phyloP scores from a whole-genome alignment of 2,888 invertebrate species.

The Nebria brevicollis region DNA sequence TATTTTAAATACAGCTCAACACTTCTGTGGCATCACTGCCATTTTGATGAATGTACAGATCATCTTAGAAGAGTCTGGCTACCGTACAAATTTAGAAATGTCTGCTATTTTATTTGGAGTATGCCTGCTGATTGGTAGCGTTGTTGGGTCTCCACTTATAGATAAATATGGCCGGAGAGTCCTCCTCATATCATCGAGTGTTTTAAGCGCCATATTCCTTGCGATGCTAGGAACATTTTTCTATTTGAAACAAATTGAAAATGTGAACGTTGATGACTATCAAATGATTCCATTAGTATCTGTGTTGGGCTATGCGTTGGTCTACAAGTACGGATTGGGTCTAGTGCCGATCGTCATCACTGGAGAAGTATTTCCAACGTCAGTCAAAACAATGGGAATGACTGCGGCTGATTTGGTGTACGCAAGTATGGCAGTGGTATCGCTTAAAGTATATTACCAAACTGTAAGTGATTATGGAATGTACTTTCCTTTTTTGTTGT shows the following conservation, averaged over 20 bases:
- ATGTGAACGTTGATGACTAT: slow-evolving; percentile 53
- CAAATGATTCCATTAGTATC: slow-evolving; percentile 59
- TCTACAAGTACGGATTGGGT: slow-evolving; percentile 59
- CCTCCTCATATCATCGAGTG: slow-evolving; percentile 57
- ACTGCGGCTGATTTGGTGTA: slow-evolving; percentile 59
- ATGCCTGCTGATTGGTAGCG: slow-evolving; percentile 58
- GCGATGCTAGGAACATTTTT: slow-evolving; percentile 58
- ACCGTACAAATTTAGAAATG: slow-evolving; percentile 55
- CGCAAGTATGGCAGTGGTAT: slow-evolving; percentile 56
- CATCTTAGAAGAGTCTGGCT: slow-evolving; percentile 58
- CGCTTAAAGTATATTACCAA: slow-evolving; percentile 56
- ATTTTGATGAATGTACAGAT: slow-evolving; percentile 61
- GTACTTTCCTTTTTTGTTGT: slow-evolving; percentile 59
- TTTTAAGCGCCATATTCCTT: slow-evolving; percentile 57
- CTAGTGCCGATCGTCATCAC: slow-evolving; percentile 61
- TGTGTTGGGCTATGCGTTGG: slow-evolving; percentile 59
- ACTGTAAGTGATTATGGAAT: slow-evolving; percentile 55
- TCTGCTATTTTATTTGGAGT: slow-evolving; percentile 59
- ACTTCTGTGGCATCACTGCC: slow-evolving; percentile 60
- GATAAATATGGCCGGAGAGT: slow-evolving; percentile 59
- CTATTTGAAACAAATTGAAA: slow-evolving; percentile 54
- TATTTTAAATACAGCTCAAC: slow-evolving; percentile 59
- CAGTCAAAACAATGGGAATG: slow-evolving; percentile 61
- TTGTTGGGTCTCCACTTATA: slow-evolving; percentile 55
- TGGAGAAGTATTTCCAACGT: slow-evolving; percentile 60